Percentiles rank a stretch among this genome's conserved stretches.
phyloP scores from a whole-genome alignment of 2,113 vertebrate genomes.

The Anas platyrhynchos region DNA sequence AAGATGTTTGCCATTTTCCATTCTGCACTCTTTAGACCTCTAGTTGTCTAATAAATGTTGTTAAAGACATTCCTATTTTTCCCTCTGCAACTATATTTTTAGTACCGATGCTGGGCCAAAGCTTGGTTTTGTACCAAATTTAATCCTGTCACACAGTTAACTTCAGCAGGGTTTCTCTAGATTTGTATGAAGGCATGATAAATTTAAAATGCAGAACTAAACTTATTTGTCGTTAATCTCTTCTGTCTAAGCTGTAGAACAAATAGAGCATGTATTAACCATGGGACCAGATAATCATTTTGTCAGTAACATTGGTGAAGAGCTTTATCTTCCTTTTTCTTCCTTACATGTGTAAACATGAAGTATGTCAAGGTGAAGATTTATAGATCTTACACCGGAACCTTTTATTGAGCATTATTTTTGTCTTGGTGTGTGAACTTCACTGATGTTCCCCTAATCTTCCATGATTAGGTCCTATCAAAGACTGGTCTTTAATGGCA shows the following conservation, averaged over 20 bases:
- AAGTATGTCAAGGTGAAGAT: not conserved
- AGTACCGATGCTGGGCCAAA: conserved; percentile 5
- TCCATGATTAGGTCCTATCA: not conserved
- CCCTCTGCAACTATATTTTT: conserved; percentile 28
- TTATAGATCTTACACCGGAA: not conserved
- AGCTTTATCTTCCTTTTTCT: not conserved
- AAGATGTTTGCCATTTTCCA: conserved; percentile 58
- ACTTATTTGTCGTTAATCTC: not conserved
- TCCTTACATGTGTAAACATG: not conserved
- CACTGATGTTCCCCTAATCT: not conserved
- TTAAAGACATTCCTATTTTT: conserved; percentile 27
- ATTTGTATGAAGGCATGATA: not conserved
- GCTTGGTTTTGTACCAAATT: conserved; percentile 42
- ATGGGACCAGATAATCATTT: not conserved
- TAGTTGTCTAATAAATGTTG: conserved; percentile 28
- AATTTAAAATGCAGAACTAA: not conserved
- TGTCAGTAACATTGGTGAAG: not conserved
- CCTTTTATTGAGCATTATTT: not conserved
- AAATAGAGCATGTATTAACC: not conserved
- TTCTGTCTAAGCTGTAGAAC: not conserved
- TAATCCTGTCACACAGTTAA: conserved; percentile 24
- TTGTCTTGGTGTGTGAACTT: not conserved
- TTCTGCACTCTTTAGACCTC: conserved; percentile 13
- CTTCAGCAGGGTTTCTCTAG: not conserved
- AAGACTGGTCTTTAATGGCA: not conserved